These are phyloP conservation scores for Dryobates pubescens DNA, from an alignment of 2,797 vertebrate genomes.

Conservation along the genomic window DNA sequence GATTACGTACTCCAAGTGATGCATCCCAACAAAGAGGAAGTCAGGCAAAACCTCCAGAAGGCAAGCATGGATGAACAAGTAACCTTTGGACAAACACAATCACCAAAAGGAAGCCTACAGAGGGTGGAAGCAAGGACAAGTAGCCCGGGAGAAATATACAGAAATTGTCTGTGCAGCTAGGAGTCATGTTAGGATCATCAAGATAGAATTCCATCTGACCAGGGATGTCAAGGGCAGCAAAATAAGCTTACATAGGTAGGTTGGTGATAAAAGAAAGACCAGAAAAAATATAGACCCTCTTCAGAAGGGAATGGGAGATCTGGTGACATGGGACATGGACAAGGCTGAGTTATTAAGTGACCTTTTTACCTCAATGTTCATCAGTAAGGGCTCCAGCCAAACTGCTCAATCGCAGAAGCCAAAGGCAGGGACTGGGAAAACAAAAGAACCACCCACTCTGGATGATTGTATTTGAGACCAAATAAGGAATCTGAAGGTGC, in stretches of 20 bases:
- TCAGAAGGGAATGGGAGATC: neutral
- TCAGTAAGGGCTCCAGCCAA: too few species aligned
- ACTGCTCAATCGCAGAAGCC: too few species aligned
- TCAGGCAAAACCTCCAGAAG: neutral
- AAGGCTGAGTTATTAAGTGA: neutral
- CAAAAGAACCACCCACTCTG: too few species aligned
- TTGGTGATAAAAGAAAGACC: neutral
- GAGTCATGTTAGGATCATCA: neutral
- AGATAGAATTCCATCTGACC: neutral
- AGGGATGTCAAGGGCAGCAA: neutral
- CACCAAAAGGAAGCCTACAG: too few species aligned
- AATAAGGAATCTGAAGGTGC: too few species aligned
- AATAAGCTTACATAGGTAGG: neutral
- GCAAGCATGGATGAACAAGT: neutral
- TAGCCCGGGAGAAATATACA: neutral
- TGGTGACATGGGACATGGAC: neutral
- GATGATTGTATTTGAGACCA: too few species aligned
- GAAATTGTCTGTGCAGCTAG: neutral
- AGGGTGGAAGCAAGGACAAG: too few species aligned
- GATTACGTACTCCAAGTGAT: neutral
- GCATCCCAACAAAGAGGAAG: neutral
- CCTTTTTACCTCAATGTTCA: too few species aligned
- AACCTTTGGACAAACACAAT: too few species aligned
- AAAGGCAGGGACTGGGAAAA: too few species aligned
- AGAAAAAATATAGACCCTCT: neutral